phyloP scores from a whole-genome alignment of 2,888 invertebrate genomes.

The Trachelus stipa region DNA sequence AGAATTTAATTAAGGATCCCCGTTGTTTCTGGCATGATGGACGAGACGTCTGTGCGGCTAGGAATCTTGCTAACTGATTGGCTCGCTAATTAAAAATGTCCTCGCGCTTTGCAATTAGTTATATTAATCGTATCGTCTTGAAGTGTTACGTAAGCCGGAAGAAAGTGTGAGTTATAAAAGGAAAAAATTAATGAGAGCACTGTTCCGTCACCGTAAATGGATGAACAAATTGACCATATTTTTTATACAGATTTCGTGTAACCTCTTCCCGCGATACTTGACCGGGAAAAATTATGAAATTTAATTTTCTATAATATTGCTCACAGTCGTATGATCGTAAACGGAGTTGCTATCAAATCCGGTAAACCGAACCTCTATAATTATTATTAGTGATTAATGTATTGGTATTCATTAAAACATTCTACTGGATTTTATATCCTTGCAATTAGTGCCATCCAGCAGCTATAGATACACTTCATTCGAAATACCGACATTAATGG shows the following conservation, averaged over 20 bases:
- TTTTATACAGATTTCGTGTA: too few species aligned
- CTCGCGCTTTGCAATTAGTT: neutral
- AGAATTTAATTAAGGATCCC: slow-evolving; percentile 5
- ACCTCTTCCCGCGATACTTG: too few species aligned
- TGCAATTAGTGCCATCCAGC: neutral
- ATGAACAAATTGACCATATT: too few species aligned
- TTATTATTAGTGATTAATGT: neutral
- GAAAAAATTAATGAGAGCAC: neutral
- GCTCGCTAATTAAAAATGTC: slow-evolving; percentile 7
- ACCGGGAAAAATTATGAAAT: neutral
- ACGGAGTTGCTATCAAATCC: neutral
- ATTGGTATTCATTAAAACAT: neutral
- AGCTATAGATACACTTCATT: neutral
- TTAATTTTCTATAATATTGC: neutral
- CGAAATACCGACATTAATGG: neutral
- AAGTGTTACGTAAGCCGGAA: neutral
- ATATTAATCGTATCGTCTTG: neutral
- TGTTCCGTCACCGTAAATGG: neutral
- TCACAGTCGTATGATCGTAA: neutral
- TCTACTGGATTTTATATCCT: neutral
- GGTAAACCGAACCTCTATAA: neutral
- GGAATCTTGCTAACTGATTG: slow-evolving; percentile 2
- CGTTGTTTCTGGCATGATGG: slow-evolving; percentile 5
- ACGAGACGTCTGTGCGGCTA: slow-evolving; percentile 4
- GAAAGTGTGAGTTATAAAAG: neutral